phyloP scores from a whole-genome alignment of 2,797 vertebrate genomes.

The Bradypodion pumilum region DNA sequence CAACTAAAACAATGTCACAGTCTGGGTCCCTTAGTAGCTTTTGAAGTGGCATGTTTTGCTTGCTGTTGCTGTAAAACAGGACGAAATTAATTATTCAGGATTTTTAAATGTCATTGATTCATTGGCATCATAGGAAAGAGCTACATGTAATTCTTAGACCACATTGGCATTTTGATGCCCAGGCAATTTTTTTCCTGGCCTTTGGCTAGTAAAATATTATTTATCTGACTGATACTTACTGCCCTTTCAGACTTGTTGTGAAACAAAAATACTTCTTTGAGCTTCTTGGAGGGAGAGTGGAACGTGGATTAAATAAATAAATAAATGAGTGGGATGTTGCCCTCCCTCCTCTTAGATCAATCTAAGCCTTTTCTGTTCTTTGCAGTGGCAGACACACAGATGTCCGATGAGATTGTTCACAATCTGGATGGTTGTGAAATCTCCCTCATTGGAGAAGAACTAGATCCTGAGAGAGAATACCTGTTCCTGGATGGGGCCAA shows the following conservation, averaged over 20 bases:
- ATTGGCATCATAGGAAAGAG: neutral
- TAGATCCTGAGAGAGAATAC: slow-evolving; percentile 91
- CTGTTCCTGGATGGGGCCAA: slow-evolving; percentile 89
- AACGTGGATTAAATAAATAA: too few species aligned
- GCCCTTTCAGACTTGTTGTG: neutral
- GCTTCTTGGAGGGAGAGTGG: neutral
- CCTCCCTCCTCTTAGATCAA: neutral
- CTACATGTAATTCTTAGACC: neutral
- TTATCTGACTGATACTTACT: neutral
- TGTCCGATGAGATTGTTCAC: slow-evolving; percentile 98
- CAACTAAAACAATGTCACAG: neutral
- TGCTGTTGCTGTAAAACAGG: too few species aligned
- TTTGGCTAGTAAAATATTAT: neutral
- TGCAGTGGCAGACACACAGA: slow-evolving; percentile 82
- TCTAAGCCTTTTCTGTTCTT: neutral
- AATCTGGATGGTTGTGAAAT: slow-evolving; percentile 97
- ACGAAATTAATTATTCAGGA: neutral
- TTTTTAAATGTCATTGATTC: neutral
- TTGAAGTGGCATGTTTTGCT: neutral
- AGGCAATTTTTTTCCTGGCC: neutral
- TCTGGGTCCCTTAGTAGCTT: neutral
- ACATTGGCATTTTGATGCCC: neutral
- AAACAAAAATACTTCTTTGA: neutral
- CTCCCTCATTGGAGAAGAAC: slow-evolving; percentile 91
- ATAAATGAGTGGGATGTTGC: too few species aligned